Evolutionary conservation across 2,797 vertebrate species (phyloP).

Genomic region (Scleropages formosus): DNA sequence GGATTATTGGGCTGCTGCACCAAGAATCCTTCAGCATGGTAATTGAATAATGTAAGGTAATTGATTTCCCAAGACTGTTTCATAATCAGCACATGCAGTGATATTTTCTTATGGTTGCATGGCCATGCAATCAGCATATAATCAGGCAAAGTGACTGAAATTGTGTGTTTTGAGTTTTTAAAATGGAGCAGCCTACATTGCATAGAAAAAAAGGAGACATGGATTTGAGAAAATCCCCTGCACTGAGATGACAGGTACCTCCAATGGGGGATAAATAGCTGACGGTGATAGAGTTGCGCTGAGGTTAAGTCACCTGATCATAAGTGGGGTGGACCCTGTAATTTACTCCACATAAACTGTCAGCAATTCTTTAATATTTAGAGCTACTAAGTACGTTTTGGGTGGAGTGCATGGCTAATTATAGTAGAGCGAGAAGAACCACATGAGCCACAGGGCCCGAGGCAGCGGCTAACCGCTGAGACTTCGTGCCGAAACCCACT

Average conservation of each 20-base stretch:
- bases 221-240: slow-evolving; percentile 2
- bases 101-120: too few relatives aligned
- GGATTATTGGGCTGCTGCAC: too few relatives aligned
- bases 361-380: slow-evolving; percentile 59
- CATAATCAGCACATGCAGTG: too few relatives aligned
- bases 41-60: too few relatives aligned
- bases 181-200: too few relatives aligned
- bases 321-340: slow-evolving; percentile 49
- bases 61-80: too few relatives aligned
- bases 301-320: slow-evolving; percentile 46
- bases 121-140: too few relatives aligned
- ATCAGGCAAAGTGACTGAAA: too few relatives aligned
- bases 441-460: slow-evolving; percentile 45
- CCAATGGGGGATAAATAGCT: slow-evolving; percentile 29
- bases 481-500: slow-evolving; percentile 28
- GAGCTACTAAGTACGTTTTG: slow-evolving; percentile 51
- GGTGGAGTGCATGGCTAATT: slow-evolving; percentile 58
- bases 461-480: slow-evolving; percentile 41
- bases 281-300: slow-evolving; percentile 33
- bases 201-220: not conserved
- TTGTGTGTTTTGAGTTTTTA: too few relatives aligned
- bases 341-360: slow-evolving; percentile 59
- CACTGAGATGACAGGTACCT: slow-evolving; percentile 42
- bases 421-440: slow-evolving; percentile 62
- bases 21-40: too few relatives aligned